These are phyloP conservation scores for Pygoscelis adeliae DNA, from an alignment of 2,113 vertebrate species.

Conservation along the genomic window DNA sequence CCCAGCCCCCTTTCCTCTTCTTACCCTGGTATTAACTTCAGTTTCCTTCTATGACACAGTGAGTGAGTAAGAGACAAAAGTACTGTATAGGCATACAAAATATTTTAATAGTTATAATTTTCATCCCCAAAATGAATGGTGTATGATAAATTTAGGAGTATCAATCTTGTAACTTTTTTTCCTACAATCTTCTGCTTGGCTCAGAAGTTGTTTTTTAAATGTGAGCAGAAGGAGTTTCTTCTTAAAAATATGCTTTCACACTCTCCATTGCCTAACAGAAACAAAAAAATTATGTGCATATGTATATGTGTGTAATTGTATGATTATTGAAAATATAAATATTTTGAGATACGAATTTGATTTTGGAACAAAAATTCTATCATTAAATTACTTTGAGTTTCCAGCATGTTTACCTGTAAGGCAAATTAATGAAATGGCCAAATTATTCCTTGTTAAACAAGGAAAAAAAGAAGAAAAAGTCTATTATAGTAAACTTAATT, in stretches of 20 bases:
- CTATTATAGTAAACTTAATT: neutral
- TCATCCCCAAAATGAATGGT: neutral
- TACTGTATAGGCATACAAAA: neutral
- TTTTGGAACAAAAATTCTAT: neutral
- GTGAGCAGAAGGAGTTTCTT: neutral
- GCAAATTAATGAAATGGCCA: neutral
- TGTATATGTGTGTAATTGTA: neutral
- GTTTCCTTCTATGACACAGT: neutral
- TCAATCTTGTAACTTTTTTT: neutral
- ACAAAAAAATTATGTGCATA: neutral
- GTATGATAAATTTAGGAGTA: neutral
- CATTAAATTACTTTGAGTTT: neutral
- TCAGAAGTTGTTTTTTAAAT: neutral
- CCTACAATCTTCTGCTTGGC: neutral
- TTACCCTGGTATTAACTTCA: neutral
- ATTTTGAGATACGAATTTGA: neutral
- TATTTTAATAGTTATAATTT: neutral
- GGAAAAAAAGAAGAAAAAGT: neutral
- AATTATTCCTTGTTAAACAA: neutral
- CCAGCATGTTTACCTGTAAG: neutral
- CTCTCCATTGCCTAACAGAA: neutral
- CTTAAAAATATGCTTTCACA: neutral
- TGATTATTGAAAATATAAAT: neutral
- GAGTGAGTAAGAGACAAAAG: neutral
- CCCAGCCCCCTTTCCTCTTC: neutral